These are phyloP conservation scores for Leptinotarsa rubiginosa DNA, from an alignment of 2,888 invertebrate species.

Conservation along the genomic window DNA sequence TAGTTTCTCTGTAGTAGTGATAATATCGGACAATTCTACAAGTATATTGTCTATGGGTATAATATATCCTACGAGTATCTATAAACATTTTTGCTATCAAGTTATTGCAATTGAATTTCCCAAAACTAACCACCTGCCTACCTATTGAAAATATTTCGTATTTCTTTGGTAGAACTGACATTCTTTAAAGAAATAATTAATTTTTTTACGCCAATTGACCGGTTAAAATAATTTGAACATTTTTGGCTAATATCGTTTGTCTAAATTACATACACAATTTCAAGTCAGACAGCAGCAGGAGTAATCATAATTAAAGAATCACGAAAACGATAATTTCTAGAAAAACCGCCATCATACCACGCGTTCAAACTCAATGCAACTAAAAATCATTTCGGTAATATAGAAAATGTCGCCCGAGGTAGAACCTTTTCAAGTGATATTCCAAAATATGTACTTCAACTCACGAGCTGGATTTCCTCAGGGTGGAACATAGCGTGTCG, in stretches of 20 bases:
- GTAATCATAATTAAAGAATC: conserved; percentile 1
- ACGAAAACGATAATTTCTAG: background rate
- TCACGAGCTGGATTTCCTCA: conserved; percentile 7
- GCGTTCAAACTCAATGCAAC: background rate
- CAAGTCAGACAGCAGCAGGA: background rate
- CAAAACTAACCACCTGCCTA: too few relatives aligned
- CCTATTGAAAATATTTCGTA: background rate
- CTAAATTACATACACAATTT: background rate
- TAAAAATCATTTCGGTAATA: conserved; percentile 9
- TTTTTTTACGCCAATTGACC: background rate
- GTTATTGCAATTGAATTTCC: too few relatives aligned
- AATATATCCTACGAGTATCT: too few relatives aligned
- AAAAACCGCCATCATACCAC: conserved; percentile 12
- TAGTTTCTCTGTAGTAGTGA: too few relatives aligned
- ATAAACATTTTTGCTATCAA: too few relatives aligned
- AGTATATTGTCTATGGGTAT: too few relatives aligned
- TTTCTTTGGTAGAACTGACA: background rate
- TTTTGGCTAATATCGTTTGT: background rate
- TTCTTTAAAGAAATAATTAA: background rate
- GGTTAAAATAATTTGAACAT: background rate
- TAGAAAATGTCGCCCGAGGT: conserved; percentile 12
- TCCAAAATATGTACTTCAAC: conserved; percentile 3
- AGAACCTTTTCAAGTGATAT: conserved; percentile 6
- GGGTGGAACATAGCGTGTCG: conserved; percentile 15
- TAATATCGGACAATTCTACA: too few relatives aligned